Percentiles rank a stretch among this genome's conserved stretches.
Evolutionary conservation across 2,797 vertebrate genomes (phyloP).

Genomic region (Sebastes itinus): DNA sequence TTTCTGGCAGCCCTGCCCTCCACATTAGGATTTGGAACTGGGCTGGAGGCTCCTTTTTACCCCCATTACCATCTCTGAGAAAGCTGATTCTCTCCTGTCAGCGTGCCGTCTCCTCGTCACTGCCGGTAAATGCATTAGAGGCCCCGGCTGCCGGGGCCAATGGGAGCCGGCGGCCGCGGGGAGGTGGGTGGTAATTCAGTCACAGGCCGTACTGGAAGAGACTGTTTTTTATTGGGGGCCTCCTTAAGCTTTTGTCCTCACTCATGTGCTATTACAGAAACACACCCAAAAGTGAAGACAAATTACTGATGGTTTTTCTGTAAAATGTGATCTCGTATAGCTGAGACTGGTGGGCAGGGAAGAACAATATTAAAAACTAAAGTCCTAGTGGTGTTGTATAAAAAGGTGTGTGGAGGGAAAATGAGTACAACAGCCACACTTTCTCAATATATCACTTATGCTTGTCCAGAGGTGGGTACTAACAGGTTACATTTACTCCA

Average conservation of each 20-base stretch:
- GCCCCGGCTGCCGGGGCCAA: background rate
- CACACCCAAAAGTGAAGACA: constrained; percentile 28
- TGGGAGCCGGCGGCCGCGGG: constrained; percentile 7
- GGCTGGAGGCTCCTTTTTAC: constrained; percentile 34
- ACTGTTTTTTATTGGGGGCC: constrained; percentile 43
- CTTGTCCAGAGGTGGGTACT: too few relatives aligned
- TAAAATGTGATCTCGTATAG: constrained; percentile 32
- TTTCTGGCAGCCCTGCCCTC: constrained; percentile 56
- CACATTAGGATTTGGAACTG: constrained; percentile 56
- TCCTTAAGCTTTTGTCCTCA: constrained; percentile 36
- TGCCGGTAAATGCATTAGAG: constrained; percentile 54
- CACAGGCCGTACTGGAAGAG: constrained; percentile 24
- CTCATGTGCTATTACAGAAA: constrained; percentile 28
- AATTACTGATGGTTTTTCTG: constrained; percentile 14
- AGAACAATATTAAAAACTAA: background rate
- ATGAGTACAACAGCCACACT: too few relatives aligned
- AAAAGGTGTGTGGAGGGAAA: too few relatives aligned
- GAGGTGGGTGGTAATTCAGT: constrained; percentile 49
- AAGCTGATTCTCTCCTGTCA: constrained; percentile 51
- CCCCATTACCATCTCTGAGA: constrained; percentile 51
- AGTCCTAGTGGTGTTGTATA: too few relatives aligned
- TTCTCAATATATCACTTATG: background rate
- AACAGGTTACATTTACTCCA: background rate
- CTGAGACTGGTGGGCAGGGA: background rate
- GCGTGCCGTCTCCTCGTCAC: constrained; percentile 26